phyloP scores from a whole-genome alignment of 2,797 vertebrate species.

The Aulostomus chinensis region DNA sequence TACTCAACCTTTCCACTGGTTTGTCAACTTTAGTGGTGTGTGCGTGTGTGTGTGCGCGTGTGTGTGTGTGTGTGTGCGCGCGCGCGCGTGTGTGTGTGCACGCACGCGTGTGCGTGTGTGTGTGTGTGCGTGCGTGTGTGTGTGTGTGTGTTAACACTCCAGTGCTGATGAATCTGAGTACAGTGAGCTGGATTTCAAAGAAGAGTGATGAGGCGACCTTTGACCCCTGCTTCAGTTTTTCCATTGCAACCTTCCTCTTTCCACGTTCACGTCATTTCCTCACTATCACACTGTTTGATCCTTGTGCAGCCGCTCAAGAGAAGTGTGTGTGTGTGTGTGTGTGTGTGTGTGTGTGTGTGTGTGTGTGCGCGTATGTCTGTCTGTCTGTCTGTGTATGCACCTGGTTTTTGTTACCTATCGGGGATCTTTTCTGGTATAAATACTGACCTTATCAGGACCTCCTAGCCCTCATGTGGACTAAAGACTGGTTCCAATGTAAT shows the following conservation, averaged over 20 bases:
- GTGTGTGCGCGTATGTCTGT: neutral
- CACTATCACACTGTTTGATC: constrained; percentile 7
- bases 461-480: too few species aligned
- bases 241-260: neutral
- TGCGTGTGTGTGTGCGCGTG: too few species aligned
- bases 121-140: too few species aligned
- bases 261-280: constrained; percentile 3
- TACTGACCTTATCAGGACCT: too few species aligned
- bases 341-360: constrained; percentile 1
- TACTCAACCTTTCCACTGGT: neutral
- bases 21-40: neutral
- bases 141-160: too few species aligned
- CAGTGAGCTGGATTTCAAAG: neutral
- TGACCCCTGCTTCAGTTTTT: neutral
- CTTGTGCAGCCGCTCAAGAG: neutral
- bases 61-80: too few species aligned
- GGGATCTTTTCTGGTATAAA: too few species aligned
- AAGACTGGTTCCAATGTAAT: too few species aligned
- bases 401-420: too few species aligned
- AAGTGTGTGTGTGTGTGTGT: neutral
- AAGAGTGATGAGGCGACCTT: neutral
- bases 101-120: too few species aligned
- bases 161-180: neutral
- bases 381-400: neutral
- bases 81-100: too few species aligned